A percentile compares a stretch with the other conserved stretches of the same genome.
phyloP scores from a whole-genome alignment of 1,140 invertebrate species.

The Heliconius hermathena region DNA sequence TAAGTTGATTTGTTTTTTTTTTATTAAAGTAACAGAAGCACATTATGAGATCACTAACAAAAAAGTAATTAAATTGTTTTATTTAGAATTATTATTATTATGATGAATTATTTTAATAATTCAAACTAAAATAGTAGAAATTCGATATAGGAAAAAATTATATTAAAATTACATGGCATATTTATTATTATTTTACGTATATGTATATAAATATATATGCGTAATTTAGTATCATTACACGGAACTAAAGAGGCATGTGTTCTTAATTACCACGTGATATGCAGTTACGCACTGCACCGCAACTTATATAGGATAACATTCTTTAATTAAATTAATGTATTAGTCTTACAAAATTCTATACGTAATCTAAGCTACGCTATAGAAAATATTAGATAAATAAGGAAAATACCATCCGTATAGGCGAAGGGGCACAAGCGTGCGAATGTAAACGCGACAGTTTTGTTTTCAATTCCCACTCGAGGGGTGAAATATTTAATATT shows the following conservation, averaged over 20 bases:
- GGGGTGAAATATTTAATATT: no score
- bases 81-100: not conserved
- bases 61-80: not conserved
- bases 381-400: not conserved
- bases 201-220: not conserved
- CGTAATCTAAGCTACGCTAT: not conserved
- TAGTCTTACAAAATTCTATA: not conserved
- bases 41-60: not conserved
- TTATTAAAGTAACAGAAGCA: no score
- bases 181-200: not conserved
- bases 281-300: not conserved
- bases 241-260: not conserved
- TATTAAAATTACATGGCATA: no score
- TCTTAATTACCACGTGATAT: not conserved
- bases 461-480: no score
- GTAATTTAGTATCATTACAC: not conserved
- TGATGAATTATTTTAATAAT: no score
- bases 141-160: no score
- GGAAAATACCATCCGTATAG: not conserved
- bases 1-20: no score
- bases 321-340: constrained; percentile 3
- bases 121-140: no score
- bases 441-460: no score
- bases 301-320: not conserved
- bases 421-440: no score